Evolutionary conservation across 2,113 vertebrate genomes (phyloP).

Genomic region (Microcebus murinus): DNA sequence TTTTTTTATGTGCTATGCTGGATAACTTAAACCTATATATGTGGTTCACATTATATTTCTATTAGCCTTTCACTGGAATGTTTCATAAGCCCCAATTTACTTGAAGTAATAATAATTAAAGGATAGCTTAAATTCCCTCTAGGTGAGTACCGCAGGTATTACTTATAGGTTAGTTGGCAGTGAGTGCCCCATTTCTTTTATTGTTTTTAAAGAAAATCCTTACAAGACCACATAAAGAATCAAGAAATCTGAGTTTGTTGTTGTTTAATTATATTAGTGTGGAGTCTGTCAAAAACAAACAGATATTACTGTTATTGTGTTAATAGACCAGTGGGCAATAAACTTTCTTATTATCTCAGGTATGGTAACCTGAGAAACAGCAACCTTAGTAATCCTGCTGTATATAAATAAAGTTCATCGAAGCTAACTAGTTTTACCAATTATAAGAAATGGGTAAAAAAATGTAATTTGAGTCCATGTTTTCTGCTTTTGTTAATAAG

Average conservation of each 20-base stretch:
- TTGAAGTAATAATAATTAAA: not conserved
- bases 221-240: constrained; percentile 20
- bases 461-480: not conserved
- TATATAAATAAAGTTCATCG: not conserved
- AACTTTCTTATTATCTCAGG: not conserved
- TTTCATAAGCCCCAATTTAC: not conserved
- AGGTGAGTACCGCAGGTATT: not conserved
- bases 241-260: not conserved
- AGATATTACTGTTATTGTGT: not conserved
- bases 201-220: constrained; percentile 10
- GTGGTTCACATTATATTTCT: not conserved
- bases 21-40: not conserved
- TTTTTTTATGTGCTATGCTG: not conserved
- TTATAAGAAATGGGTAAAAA: not conserved
- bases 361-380: not conserved
- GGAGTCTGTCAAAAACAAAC: not conserved
- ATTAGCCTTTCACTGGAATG: not conserved
- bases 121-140: constrained; percentile 9
- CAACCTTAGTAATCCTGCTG: not conserved
- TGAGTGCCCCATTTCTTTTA: not conserved
- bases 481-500: not conserved
- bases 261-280: not conserved
- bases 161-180: not conserved
- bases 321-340: not conserved
- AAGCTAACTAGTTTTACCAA: not conserved